These are phyloP conservation scores for Ligdia adustata DNA, from an alignment of 2,888 invertebrate species.

Conservation along the genomic window DNA sequence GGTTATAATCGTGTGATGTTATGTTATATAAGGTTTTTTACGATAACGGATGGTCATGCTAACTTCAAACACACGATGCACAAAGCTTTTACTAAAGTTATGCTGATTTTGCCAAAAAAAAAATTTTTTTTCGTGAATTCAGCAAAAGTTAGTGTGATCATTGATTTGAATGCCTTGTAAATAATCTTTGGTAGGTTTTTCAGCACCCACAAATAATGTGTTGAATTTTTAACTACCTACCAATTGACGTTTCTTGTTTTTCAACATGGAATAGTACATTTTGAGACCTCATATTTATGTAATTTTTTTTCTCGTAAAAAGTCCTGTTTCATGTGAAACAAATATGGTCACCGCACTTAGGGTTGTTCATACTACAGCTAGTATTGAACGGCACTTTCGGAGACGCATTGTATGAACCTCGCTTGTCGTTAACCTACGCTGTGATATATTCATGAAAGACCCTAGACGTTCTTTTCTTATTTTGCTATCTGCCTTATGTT, in stretches of 20 bases:
- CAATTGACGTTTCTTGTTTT: slow-evolving; percentile 57
- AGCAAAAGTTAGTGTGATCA: slow-evolving; percentile 61
- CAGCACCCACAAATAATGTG: slow-evolving; percentile 64
- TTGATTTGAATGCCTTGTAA: slow-evolving; percentile 76
- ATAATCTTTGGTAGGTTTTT: slow-evolving; percentile 78
- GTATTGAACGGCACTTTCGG: slow-evolving; percentile 41
- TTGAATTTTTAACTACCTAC: slow-evolving; percentile 67
- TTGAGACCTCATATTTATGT: background rate
- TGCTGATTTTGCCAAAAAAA: slow-evolving; percentile 46
- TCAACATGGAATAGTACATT: slow-evolving; percentile 35
- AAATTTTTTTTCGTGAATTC: slow-evolving; percentile 43
- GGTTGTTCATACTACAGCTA: slow-evolving; percentile 47
- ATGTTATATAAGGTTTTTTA: slow-evolving; percentile 66
- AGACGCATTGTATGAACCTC: slow-evolving; percentile 79
- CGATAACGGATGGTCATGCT: slow-evolving; percentile 59
- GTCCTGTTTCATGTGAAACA: slow-evolving; percentile 39
- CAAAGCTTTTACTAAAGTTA: slow-evolving; percentile 46
- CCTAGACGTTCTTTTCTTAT: too few relatives aligned
- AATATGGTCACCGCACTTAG: slow-evolving; percentile 47
- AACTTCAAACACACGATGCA: slow-evolving; percentile 49
- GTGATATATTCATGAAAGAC: slow-evolving; percentile 56
- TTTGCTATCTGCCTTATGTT: too few relatives aligned
- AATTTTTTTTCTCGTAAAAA: background rate
- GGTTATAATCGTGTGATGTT: slow-evolving; percentile 74
- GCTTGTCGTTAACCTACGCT: slow-evolving; percentile 81